Evolutionary conservation across 2,113 vertebrate genomes (phyloP).

Genomic region (Platanista minor): DNA sequence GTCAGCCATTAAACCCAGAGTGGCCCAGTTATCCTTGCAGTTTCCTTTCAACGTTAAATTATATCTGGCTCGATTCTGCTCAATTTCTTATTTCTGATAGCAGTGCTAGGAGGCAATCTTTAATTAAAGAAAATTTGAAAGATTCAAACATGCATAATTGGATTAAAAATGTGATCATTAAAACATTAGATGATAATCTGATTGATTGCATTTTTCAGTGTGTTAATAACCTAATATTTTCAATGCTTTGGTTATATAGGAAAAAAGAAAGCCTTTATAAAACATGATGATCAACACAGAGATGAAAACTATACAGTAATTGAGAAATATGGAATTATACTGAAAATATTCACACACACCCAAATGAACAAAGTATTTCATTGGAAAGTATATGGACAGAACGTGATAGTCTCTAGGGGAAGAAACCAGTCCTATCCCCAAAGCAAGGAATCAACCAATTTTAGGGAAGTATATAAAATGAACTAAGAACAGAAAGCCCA

Average conservation of each 20-base stretch:
- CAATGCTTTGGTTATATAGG: conserved; percentile 57
- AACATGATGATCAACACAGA: conserved; percentile 5
- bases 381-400: neutral
- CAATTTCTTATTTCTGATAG: conserved; percentile 78
- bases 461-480: neutral
- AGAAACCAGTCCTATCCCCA: neutral
- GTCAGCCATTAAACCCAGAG: conserved; percentile 53
- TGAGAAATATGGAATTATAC: neutral
- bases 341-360: neutral
- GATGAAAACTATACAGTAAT: neutral
- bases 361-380: neutral
- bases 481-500: neutral
- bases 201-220: conserved; percentile 71
- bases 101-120: conserved; percentile 73
- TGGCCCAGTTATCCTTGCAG: neutral
- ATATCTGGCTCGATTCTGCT: conserved; percentile 69
- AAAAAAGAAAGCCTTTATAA: conserved; percentile 38
- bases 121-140: conserved; percentile 80
- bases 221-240: conserved; percentile 73
- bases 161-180: conserved; percentile 81
- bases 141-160: conserved; percentile 80
- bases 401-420: too few relatives aligned
- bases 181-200: conserved; percentile 80
- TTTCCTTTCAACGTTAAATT: conserved; percentile 70
- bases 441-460: neutral